Conservation (phyloP, 1,140 invertebrate genomes). For the Musca domestica region DNA sequence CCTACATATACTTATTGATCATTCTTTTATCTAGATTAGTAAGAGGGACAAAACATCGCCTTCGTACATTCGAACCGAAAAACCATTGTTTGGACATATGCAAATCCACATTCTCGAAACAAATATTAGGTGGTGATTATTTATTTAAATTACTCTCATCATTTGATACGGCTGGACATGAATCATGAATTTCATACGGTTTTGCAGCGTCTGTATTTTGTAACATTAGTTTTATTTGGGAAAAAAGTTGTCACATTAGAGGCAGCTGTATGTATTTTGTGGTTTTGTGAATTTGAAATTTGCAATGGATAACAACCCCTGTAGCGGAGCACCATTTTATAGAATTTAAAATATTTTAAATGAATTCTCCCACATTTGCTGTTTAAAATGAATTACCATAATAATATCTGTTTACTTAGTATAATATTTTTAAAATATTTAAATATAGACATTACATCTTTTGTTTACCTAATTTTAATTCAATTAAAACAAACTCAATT, state of each 20-base stretch:
- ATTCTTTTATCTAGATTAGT: no score
- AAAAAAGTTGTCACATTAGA: background rate
- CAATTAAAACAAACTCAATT: background rate
- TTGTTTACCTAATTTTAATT: background rate
- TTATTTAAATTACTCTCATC: conserved; percentile 17
- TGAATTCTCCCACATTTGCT: no score
- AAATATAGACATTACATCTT: background rate
- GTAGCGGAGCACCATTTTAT: no score
- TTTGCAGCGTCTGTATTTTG: background rate
- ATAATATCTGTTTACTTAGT: no score
- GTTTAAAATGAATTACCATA: no score
- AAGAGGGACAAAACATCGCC: no score
- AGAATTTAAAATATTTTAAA: no score
- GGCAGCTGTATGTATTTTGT: conserved; percentile 12
- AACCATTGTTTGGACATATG: conserved; percentile 15
- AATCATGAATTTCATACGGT: background rate
- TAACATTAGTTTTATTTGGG: no score
- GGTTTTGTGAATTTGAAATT: background rate
- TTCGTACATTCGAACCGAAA: background rate
- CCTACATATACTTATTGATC: no score
- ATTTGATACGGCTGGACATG: background rate
- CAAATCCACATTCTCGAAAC: conserved; percentile 1
- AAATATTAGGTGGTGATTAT: background rate
- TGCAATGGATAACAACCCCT: no score
- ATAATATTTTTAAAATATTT: no score